phyloP scores from a whole-genome alignment of 2,888 invertebrate species.

The Agonopterix heracliana region DNA sequence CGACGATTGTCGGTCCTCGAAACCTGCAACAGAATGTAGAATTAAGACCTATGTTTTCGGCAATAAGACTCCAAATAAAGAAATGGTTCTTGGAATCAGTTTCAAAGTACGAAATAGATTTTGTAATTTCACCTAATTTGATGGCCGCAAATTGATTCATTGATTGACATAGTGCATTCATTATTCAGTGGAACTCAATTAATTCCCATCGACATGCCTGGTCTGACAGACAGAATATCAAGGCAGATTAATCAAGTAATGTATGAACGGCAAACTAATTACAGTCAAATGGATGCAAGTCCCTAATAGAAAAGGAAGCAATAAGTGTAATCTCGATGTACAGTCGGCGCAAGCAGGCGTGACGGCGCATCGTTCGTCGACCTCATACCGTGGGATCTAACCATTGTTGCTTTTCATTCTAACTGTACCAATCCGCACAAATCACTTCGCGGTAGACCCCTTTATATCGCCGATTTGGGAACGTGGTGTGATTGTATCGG shows the following conservation, averaged over 20 bases:
- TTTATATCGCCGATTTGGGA: constrained; percentile 23
- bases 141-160: constrained; percentile 1
- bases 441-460: constrained; percentile 42
- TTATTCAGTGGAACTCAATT: constrained; percentile 3
- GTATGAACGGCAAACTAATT: constrained; percentile 12
- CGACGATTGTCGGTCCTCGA: constrained; percentile 52
- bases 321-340: constrained; percentile 35
- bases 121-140: neutral
- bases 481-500: constrained; percentile 20
- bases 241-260: constrained; percentile 10
- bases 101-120: too few relatives aligned
- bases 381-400: constrained; percentile 58
- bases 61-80: too few relatives aligned
- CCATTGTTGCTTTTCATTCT: constrained; percentile 55
- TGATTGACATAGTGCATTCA: neutral
- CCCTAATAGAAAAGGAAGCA: constrained; percentile 15
- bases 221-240: neutral
- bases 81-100: too few relatives aligned
- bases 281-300: too few relatives aligned
- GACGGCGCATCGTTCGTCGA: constrained; percentile 57
- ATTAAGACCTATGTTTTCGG: neutral
- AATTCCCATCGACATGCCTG: constrained; percentile 3
- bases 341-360: constrained; percentile 45
- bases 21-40: constrained; percentile 38
- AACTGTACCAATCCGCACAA: constrained; percentile 53